Evolutionary conservation across 2,113 vertebrate species (phyloP), one percentile per base, ranked within the genome.

Genomic region (Dicentrarchus labrax): DNA sequence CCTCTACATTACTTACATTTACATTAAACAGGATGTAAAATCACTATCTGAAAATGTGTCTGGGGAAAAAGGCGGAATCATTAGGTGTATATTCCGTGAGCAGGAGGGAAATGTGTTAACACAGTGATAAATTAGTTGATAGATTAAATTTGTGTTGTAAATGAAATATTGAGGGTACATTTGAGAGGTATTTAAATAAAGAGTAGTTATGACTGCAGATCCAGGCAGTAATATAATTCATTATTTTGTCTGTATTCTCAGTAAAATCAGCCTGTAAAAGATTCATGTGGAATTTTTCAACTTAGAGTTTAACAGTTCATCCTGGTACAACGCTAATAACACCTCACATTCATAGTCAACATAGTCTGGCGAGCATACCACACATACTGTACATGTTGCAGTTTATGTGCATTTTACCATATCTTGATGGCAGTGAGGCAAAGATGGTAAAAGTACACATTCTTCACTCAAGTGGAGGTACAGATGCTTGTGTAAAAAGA

Each of bases 11-110:
- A 47, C 3, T 45, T 5, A 43, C 8, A 43, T 24, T 36, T 10
- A 73, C 17, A 51, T 62, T 41, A 65, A 65, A 53, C 36, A 75
- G 30, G 8, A 62, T 62, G 24, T 15, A 50, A 50, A n/a, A 38
- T 50, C 13, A 47, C 16, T 41, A 16, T 11, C 10, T n/a, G 53
- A 57, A 24, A 57, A 3, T 53, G 2, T 7, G 1, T 6, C 1
- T 9, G 2, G 17, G 17, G 6, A 53, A 21, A 16, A 39, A 24
- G 19, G 13, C 13, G 4, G 15, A n/a, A 72, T 30, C 21, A 21
- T 60, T 38, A 48, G 15, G 22, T 64, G 8, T 15, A 36, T 15
- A n/a, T 2, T 53, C 13, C 36, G 15, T 13, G 22, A 67, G 50
- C 61, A 9, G 8, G 7, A 62, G 43, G 30, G 61, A 47, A 36